Evolutionary conservation across 2,888 invertebrate species (phyloP).

Genomic region (Minunthozetes semirufus): DNA sequence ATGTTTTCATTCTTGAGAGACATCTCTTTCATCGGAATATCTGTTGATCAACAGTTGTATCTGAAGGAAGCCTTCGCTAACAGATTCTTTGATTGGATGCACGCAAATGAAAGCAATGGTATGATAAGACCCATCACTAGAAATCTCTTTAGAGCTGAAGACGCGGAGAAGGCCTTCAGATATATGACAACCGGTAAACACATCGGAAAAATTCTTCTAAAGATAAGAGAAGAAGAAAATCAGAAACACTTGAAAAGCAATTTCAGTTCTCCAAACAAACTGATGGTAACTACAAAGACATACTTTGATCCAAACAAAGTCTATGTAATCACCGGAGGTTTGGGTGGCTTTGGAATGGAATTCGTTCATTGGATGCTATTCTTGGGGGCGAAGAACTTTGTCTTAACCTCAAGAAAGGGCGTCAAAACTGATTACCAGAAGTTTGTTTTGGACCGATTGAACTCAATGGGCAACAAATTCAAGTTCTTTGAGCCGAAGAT

Average conservation of each 20-base stretch:
- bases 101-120: neutral
- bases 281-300: conserved; percentile 67
- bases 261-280: neutral
- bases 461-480: conserved; percentile 55
- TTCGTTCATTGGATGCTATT: conserved; percentile 78
- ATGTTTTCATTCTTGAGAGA: conserved; percentile 50
- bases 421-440: conserved; percentile 87
- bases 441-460: conserved; percentile 63
- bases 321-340: conserved; percentile 61
- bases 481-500: conserved; percentile 53
- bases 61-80: neutral
- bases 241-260: neutral
- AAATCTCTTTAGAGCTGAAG: conserved; percentile 65
- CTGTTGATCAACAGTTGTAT: conserved; percentile 65
- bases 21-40: conserved; percentile 51
- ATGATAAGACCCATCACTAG: neutral
- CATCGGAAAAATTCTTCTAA: conserved; percentile 90
- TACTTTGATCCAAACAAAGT: conserved; percentile 57
- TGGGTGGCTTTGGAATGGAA: conserved; percentile 95
- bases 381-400: conserved; percentile 77
- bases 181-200: conserved; percentile 98
- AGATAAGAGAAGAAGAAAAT: conserved; percentile 51
- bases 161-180: conserved; percentile 83
- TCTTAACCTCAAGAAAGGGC: conserved; percentile 82
- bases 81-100: neutral